Base-by-base conservation (phyloP, 2,797 vertebrate species). In the Enteromius unitaeniatus region DNA sequence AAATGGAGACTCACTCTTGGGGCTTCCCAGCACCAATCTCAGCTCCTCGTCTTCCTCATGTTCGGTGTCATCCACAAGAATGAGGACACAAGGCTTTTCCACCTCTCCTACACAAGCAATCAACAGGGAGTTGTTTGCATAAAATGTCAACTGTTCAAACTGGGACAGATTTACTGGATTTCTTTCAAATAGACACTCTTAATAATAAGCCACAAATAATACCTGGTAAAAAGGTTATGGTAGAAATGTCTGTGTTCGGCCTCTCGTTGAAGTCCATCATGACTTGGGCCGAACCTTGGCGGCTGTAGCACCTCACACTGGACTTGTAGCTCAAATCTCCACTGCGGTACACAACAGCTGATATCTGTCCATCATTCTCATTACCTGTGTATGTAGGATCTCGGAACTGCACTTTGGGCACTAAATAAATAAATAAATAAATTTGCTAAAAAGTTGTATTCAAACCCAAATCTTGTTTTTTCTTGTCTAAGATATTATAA, bases 181-280 rank as follows among this genome's bases (percentile, higher is more conserved):
- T 74, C 49, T 19, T 53, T 74, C 6, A 4, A 19, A 28, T 6
- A 28, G 26, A 62, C n/a, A 6, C 1, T 23, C 34, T 28, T 28
- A 47, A 62, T 40, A 58, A 72, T 14, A 74, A 28, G 6, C 7
- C 10, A 67, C 40, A 62, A 21, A 47, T 11, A 45, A 28, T 19
- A 99, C 98, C 97, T 91, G 96, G 96, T 70, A 96, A 91, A 89
- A 99, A 99, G 0, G 95, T 95, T 89, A 99, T 90, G 88, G 93
- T 76, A 49, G 97, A 98, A 42, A 88, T 88, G 6, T 98, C 97
- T 1, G 96, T 99, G 92, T 99, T 99, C 6, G 98, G 97, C 79
- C 97, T 96, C 84, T 99, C 98, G 13, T 93, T 94, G 6, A 99
- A 99, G 92, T 99, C 98, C 95, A 96, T 96, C 96, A 97, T 97